These are phyloP conservation scores for Psittacara wagleri DNA, from an alignment of 2,113 vertebrate species.

Conservation along the genomic window DNA sequence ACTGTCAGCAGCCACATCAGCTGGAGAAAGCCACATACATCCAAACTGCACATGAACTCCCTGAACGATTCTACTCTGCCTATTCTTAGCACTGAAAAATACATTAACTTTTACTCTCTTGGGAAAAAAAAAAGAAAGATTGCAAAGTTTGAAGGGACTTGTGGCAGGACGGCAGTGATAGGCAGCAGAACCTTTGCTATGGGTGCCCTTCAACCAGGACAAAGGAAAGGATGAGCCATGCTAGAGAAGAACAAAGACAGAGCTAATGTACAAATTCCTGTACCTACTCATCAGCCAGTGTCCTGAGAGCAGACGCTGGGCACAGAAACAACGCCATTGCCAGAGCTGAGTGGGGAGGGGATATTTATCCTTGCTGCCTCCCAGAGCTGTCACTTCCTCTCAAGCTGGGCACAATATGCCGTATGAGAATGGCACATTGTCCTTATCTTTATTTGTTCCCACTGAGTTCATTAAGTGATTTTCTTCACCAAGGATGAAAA, in stretches of 20 bases:
- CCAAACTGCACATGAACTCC: neutral
- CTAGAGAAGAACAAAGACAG: neutral
- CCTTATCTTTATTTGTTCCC: neutral
- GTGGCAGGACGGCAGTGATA: fast-evolving
- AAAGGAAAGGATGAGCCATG: neutral
- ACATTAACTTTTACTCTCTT: neutral
- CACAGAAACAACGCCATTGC: neutral
- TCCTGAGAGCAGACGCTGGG: neutral
- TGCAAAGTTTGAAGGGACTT: neutral
- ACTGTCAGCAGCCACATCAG: neutral
- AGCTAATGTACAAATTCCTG: neutral
- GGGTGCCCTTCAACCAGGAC: neutral
- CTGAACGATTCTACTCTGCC: neutral
- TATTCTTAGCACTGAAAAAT: neutral
- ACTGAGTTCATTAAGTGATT: neutral
- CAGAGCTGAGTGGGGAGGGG: neutral
- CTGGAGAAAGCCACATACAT: neutral
- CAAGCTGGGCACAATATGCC: neutral
- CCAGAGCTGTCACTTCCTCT: neutral
- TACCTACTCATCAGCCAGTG: neutral
- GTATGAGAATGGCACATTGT: neutral
- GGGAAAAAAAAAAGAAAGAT: neutral
- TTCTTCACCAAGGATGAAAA: neutral
- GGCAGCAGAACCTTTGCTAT: neutral
- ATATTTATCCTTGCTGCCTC: neutral